These are phyloP conservation scores for Elegia similella DNA, from an alignment of 2,888 invertebrate species.

Conservation along the genomic window DNA sequence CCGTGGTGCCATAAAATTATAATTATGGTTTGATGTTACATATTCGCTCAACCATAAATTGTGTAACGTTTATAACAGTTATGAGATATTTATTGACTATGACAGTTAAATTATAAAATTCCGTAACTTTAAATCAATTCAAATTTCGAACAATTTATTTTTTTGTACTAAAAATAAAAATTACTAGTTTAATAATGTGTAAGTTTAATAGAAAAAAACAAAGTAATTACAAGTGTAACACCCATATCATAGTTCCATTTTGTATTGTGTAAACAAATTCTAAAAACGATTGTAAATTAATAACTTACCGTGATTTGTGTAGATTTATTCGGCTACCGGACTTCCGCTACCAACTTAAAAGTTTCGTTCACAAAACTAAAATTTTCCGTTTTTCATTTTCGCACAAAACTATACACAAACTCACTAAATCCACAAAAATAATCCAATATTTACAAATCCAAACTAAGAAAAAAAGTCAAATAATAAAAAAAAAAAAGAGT, in stretches of 20 bases:
- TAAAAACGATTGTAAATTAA: background rate
- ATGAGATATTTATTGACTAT: no score
- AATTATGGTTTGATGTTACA: background rate
- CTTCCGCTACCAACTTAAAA: slow-evolving; percentile 43
- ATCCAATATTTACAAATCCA: slow-evolving; percentile 38
- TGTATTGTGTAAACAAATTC: slow-evolving; percentile 7
- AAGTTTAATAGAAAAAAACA: no score
- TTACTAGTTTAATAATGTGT: no score
- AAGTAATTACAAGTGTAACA: no score
- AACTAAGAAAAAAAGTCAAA: slow-evolving; percentile 26
- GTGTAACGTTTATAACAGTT: background rate
- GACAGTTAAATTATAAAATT: no score
- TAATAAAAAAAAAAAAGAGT: slow-evolving; percentile 26
- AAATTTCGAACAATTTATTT: no score
- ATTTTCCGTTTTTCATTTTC: slow-evolving; percentile 42
- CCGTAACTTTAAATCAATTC: no score
- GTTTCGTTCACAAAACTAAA: slow-evolving; percentile 48
- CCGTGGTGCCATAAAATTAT: background rate
- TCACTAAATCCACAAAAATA: slow-evolving; percentile 44
- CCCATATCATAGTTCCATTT: no score
- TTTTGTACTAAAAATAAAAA: no score
- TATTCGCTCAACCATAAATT: background rate
- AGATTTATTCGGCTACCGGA: slow-evolving; percentile 33
- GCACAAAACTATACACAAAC: slow-evolving; percentile 40
- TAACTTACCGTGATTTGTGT: slow-evolving; percentile 40